Conservation (phyloP, 2,797 vertebrate species). For the Urocyon cinereoargenteus region DNA sequence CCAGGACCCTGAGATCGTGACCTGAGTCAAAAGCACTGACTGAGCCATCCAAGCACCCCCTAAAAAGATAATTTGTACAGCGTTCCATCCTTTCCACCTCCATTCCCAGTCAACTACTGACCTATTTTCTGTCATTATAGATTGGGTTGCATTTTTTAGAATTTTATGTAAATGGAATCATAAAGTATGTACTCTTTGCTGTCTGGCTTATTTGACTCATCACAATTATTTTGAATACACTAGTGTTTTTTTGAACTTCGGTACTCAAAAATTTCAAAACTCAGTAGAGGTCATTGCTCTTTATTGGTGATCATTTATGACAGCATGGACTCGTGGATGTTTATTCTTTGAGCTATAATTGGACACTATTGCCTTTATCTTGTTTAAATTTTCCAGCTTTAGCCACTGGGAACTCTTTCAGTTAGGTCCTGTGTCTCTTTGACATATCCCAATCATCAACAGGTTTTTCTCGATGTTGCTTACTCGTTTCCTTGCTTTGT, state of each 20-base stretch:
- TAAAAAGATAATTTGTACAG: background rate
- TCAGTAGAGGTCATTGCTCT: background rate
- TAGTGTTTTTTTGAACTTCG: background rate
- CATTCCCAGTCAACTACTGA: constrained; percentile 17
- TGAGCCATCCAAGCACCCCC: background rate
- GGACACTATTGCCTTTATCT: background rate
- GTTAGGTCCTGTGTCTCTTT: background rate
- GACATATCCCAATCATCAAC: background rate
- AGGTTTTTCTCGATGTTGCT: background rate
- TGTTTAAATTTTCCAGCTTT: background rate
- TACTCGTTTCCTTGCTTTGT: background rate
- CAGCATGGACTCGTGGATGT: background rate
- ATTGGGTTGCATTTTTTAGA: background rate
- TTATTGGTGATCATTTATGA: background rate
- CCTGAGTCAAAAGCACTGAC: background rate
- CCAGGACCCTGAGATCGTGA: background rate
- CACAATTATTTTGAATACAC: background rate
- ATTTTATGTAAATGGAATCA: constrained; percentile 21
- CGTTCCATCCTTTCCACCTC: background rate
- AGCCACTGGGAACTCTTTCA: background rate
- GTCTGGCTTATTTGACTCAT: background rate
- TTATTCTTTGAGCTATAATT: background rate
- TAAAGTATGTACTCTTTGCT: background rate
- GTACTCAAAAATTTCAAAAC: background rate
- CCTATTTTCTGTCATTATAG: background rate